Evolutionary conservation across 2,888 invertebrate species (phyloP), one percentile per base, ranked within the genome.

Genomic region (Trachelus stipa): DNA sequence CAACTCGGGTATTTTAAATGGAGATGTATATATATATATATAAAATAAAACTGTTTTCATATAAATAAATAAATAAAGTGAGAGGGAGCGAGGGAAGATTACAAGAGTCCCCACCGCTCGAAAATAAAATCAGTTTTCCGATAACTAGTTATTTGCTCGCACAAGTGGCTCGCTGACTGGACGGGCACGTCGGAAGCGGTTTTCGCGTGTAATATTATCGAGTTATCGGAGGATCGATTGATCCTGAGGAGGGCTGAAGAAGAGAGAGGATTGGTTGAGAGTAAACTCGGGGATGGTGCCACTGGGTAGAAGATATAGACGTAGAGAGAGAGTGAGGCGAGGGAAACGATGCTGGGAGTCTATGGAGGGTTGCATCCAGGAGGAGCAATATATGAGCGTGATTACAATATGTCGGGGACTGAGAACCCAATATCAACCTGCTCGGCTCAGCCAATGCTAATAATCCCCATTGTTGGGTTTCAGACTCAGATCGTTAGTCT

Each of bases 71-170:
- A 56, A 56, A 56, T 56, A 9, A 56, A 40, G 15, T 15, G 40
- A 56, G 56, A 56, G 23, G 23, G 23, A 56, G 4, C 37, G 37
- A 37, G 37, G 15, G 15, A 23, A 15, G 56, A 56, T 23, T 56
- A 56, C 56, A 56, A 56, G 56, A 1, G 56, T 56, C 23, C 56
- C 56, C 56, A 56, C 56, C 23, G 56, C 23, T 56, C 81, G 85
- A 88, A 89, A 89, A 89, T 89, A 89, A 89, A 89, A 89, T 89
- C 87, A 87, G 85, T 89, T 89, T 87, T 87, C 89, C 89, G 88
- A 89, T 89, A 89, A 89, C 88, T 87, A 88, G 85, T 89, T 90
- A 90, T 90, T 90, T 89, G 88, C 88, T 88, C 85, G 87, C 87
- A 87, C 89, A 88, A 89, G 89, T 89, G 87, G 88, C 87, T 88